phyloP scores from a whole-genome alignment of 2,113 vertebrate genomes.

The Prunella himalayana region DNA sequence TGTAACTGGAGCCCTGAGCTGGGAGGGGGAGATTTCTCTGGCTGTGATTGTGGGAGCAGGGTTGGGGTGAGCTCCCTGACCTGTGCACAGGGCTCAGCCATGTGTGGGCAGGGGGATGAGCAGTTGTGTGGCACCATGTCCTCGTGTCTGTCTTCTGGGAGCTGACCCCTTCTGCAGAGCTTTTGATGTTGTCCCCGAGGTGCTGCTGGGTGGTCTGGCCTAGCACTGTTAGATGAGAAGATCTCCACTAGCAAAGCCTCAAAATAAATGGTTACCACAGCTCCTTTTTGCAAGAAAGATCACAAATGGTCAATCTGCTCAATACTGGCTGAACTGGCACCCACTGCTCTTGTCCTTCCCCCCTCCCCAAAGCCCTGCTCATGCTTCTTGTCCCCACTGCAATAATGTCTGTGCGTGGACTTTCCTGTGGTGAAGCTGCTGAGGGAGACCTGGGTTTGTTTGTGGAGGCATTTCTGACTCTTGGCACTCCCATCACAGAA shows the following conservation, averaged over 20 bases:
- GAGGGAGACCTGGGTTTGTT: background rate
- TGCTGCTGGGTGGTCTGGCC: background rate
- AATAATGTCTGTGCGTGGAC: background rate
- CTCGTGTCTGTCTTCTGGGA: rapidly evolving
- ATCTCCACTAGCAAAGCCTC: background rate
- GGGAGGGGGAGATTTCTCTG: background rate
- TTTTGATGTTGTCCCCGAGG: background rate
- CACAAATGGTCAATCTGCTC: background rate
- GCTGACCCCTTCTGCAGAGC: background rate
- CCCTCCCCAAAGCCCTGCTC: background rate
- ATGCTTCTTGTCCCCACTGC: background rate
- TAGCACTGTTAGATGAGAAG: rapidly evolving
- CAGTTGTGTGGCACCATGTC: background rate
- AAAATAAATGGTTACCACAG: rapidly evolving
- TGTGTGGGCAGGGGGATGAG: background rate
- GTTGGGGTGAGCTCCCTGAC: background rate
- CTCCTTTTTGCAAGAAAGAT: background rate
- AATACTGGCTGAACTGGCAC: rapidly evolving
- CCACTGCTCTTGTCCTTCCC: background rate
- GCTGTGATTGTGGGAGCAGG: background rate
- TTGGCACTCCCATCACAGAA: rapidly evolving
- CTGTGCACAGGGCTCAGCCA: background rate
- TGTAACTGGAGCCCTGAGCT: constrained; percentile 34
- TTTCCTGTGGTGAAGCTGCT: background rate
- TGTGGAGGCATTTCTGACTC: background rate